These are phyloP conservation scores for Psylliodes chrysocephalus DNA, from an alignment of 2,888 invertebrate genomes.

Conservation along the genomic window DNA sequence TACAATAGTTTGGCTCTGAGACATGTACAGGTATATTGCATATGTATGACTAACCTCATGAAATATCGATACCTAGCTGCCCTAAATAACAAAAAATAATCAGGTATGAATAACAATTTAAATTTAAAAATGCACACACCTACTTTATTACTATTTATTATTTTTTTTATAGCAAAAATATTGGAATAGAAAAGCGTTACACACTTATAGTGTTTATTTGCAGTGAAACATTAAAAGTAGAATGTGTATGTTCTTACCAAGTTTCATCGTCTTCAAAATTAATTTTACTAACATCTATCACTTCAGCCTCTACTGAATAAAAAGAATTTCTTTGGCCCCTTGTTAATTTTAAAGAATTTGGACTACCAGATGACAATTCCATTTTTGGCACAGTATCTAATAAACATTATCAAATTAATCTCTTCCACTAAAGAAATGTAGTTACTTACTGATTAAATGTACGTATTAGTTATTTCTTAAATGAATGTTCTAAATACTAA, in stretches of 20 bases:
- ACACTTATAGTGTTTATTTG: too few species aligned
- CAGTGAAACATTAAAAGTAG: too few species aligned
- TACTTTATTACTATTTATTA: too few species aligned
- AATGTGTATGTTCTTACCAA: constrained; percentile 64
- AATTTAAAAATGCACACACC: too few species aligned
- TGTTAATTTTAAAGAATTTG: constrained; percentile 45
- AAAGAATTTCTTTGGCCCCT: constrained; percentile 30
- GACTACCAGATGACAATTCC: constrained; percentile 57
- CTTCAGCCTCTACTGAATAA: constrained; percentile 43
- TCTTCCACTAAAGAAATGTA: constrained; percentile 31
- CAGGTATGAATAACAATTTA: too few species aligned
- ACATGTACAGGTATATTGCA: too few species aligned
- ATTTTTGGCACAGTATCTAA: constrained; percentile 48
- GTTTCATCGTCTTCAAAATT: constrained; percentile 70
- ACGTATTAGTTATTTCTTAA: background rate
- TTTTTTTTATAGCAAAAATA: too few species aligned
- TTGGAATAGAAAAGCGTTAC: too few species aligned
- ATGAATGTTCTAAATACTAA: constrained; percentile 3
- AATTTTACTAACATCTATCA: constrained; percentile 70
- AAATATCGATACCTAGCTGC: too few species aligned
- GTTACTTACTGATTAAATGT: constrained; percentile 20
- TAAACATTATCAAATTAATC: constrained; percentile 33
- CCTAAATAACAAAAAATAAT: too few species aligned
- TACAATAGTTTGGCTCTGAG: too few species aligned
- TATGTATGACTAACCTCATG: too few species aligned